Base-by-base conservation (phyloP, 2,113 vertebrate species). In the Channa maculata region DNA sequence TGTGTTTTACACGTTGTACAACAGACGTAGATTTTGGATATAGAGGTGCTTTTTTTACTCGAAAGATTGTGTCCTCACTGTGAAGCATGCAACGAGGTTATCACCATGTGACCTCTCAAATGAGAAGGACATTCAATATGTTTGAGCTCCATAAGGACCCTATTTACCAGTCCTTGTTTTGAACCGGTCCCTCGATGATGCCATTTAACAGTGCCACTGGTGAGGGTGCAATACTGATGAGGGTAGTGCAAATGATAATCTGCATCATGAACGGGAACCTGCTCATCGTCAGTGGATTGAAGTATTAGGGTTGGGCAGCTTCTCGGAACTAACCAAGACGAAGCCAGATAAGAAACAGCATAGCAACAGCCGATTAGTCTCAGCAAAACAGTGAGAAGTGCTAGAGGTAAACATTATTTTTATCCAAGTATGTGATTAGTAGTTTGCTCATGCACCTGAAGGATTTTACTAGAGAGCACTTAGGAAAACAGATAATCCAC, bases 151-250 rank as follows among this genome's bases (percentile, higher is more conserved):
- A 59, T 9, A 5, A 45, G 63, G 41, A 8, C 50, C 11, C 1
- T 33, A 71, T 82, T 80, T 51, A 54, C 67, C 43, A 38, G 53
- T 13, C 43, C 49, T 48, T 10, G 10, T 36, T 65, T 48, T 59
- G 37, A 59, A 43, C 43, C 0, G 37, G 33, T 72, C 75, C 81
- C 82, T 54, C 62, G 8, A 39, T 41, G 86, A 64, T 75, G 81
- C 71, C 64, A 39, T 80, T 89, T 88, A 87, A 55, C 70, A 43
- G 58, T 1, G 12, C 63, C 52, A 52, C 13, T 5, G 2, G 58
- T 54, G 66, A 51, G 65, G 33, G 77, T 84, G 79, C 46, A 71
- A 77, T 48, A 50, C 74, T 81, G 80, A 87, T 85, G 79, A 88
- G 8, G 49, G 24, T 34, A 58, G 70, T 65, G 86, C 49, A 48